These are phyloP conservation scores for Balearica regulorum DNA, from an alignment of 2,797 vertebrate species.

Conservation along the genomic window DNA sequence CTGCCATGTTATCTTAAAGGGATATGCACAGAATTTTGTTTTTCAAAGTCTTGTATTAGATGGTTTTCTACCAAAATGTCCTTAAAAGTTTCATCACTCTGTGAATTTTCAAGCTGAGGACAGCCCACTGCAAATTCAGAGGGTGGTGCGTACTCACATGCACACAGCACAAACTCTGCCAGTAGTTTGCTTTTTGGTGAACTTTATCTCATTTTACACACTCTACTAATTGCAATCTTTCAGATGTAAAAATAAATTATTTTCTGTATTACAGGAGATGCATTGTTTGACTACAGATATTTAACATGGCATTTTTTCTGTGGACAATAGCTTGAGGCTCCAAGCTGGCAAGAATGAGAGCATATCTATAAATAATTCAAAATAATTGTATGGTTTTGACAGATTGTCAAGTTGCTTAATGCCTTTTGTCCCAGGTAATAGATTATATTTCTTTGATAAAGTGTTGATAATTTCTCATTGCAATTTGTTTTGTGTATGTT, in stretches of 20 bases:
- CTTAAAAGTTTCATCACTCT: not conserved
- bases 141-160: not conserved
- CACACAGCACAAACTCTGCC: not conserved
- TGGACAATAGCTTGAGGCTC: conserved; percentile 44
- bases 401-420: conserved; percentile 76
- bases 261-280: conserved; percentile 22
- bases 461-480: conserved; percentile 66
- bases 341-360: conserved; percentile 61
- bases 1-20: not conserved
- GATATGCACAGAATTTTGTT: not conserved
- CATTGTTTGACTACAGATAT: conserved; percentile 56
- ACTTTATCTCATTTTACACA: not conserved
- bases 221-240: conserved; percentile 9
- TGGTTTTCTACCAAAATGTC: not conserved
- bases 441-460: conserved; percentile 72
- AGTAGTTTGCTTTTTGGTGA: not conserved
- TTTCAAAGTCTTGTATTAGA: not conserved
- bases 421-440: conserved; percentile 74
- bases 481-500: conserved; percentile 69
- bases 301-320: conserved; percentile 28
- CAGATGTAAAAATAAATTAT: conserved; percentile 26
- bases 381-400: conserved; percentile 78
- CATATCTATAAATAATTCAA: conserved; percentile 82
- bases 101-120: not conserved
- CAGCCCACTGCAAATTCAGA: not conserved